Evolutionary conservation across 2,113 vertebrate species (phyloP).

Genomic region (Rhabdomys dilectus): DNA sequence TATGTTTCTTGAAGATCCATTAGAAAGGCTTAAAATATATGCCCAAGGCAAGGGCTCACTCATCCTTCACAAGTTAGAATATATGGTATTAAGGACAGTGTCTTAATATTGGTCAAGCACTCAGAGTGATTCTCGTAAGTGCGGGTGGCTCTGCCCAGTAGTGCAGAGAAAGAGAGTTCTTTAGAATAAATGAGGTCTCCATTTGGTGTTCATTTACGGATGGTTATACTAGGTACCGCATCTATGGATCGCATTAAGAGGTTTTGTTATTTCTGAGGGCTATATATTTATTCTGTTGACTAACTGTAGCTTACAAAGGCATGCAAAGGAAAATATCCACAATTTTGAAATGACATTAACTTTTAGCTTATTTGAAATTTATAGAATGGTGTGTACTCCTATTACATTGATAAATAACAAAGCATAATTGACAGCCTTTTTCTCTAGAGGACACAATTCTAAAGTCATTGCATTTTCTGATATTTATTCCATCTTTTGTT

Average conservation of each 20-base stretch:
- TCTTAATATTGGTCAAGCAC: neutral
- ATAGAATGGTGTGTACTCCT: neutral
- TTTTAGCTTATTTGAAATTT: slow-evolving; percentile 30
- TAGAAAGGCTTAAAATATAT: neutral
- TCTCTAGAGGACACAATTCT: neutral
- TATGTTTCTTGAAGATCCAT: neutral
- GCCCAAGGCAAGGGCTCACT: neutral
- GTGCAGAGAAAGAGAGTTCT: neutral
- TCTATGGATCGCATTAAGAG: neutral
- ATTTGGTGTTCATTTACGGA: neutral
- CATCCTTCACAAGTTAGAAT: neutral
- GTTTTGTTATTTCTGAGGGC: slow-evolving; percentile 30
- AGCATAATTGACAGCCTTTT: neutral
- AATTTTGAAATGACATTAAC: slow-evolving; percentile 41
- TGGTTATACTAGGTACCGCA: slow-evolving; percentile 8
- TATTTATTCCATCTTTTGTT: neutral
- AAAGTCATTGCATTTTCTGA: neutral
- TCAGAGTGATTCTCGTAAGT: neutral
- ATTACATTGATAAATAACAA: neutral
- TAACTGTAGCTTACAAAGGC: neutral
- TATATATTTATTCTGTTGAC: neutral
- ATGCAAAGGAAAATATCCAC: neutral
- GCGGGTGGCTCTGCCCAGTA: neutral
- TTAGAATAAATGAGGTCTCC: neutral
- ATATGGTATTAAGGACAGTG: neutral